Percentiles rank a stretch among this genome's conserved stretches.
Evolutionary conservation across 35 echinoderm and acorn worm genomes (phyloP).

Genomic region (Stichopus chloronotus): DNA sequence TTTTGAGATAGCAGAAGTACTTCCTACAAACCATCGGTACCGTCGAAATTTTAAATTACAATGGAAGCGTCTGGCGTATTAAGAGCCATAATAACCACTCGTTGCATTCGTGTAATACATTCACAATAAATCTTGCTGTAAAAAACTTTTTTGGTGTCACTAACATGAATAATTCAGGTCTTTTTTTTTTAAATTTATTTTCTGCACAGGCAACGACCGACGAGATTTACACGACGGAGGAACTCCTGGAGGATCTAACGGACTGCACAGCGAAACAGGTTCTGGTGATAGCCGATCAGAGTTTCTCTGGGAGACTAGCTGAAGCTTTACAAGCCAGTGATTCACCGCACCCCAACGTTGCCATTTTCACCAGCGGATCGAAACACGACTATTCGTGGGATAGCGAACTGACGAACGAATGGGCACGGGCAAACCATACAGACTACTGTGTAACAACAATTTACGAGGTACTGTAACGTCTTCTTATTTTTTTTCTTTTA

Average conservation of each 20-base stretch:
- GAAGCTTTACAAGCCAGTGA: slow-evolving; percentile 53
- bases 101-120: no score
- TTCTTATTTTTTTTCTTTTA: not conserved
- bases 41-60: no score
- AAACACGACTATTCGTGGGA: slow-evolving; percentile 86
- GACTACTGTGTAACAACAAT: slow-evolving; percentile 75
- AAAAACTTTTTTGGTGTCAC: no score
- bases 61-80: no score
- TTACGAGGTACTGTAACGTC: slow-evolving; percentile 55
- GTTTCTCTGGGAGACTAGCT: slow-evolving; percentile 82
- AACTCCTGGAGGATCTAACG: slow-evolving; percentile 80
- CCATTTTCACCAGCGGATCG: slow-evolving; percentile 82
- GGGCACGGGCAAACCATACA: slow-evolving; percentile 82
- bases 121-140: no score
- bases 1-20: no score
- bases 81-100: no score
- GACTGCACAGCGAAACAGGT: slow-evolving; percentile 79
- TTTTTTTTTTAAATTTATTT: not conserved
- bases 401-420: slow-evolving; percentile 78
- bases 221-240: slow-evolving; percentile 70
- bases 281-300: slow-evolving; percentile 93
- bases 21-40: no score
- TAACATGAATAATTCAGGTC: no score
- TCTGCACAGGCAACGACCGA: slow-evolving; percentile 57
- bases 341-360: slow-evolving; percentile 50